Percentiles rank a stretch among this genome's conserved stretches.
phyloP scores from a whole-genome alignment of 64 coral and sea anemone species.

The Montipora foliosa region DNA sequence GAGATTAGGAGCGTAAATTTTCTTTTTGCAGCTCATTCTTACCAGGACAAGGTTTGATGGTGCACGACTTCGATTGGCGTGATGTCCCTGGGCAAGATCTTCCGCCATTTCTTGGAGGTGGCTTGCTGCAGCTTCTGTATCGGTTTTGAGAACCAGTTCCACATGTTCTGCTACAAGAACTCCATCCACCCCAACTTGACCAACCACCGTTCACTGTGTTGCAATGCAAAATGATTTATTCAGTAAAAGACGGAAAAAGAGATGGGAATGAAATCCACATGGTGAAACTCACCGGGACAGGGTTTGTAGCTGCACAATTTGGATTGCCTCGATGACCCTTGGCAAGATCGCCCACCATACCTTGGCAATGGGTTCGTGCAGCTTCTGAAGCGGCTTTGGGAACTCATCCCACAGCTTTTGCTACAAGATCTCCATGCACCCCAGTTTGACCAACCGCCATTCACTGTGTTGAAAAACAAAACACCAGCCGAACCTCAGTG shows the following conservation, averaged over 20 bases:
- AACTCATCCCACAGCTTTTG: not conserved
- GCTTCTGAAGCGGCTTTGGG: not conserved
- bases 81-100: not conserved
- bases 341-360: not conserved
- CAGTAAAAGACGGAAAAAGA: no score
- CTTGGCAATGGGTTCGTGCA: not conserved
- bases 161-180: not conserved
- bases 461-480: not conserved
- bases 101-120: slow-evolving; percentile 8
- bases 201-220: not conserved
- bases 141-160: not conserved
- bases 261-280: no score
- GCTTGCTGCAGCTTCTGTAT: not conserved
- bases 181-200: not conserved
- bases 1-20: no score
- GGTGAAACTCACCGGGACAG: not conserved
- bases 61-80: not conserved
- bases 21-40: not conserved
- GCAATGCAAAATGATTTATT: no score
- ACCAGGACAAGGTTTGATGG: slow-evolving; percentile 3
- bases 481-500: no score
- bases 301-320: not conserved
- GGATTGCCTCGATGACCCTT: not conserved
- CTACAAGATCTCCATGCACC: not conserved
- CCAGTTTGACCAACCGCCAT: slow-evolving; percentile 8